Evolutionary conservation across 2,113 vertebrate species (phyloP), one percentile per base, ranked within the genome.

Genomic region (Atractosteus spatula): DNA sequence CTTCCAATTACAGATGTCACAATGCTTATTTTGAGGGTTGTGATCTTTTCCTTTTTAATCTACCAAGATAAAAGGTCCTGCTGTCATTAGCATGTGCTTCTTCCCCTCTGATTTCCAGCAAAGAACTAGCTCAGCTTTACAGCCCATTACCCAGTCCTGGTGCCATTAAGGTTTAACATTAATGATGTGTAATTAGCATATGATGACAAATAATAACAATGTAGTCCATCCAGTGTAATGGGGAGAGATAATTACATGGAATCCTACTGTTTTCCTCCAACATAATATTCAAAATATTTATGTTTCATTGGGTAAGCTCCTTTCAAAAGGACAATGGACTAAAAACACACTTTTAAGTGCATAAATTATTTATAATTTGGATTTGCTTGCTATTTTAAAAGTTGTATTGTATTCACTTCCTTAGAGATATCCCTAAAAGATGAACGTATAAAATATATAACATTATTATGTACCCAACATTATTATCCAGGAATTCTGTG

Each of bases 111-210:
- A 85, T 89, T 83, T 83, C 80, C 85, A 81, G 84, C 87, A 81
- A 81, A 76, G 88, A 86, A 81, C 84, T 77, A 85, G 75, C 89
- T 91, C 90, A 82, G 87, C 81, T 91, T 89, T 89, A 88, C 87
- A 93, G 89, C 85, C 87, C 91, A 93, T 92, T 92, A 93, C 90
- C 88, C 86, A 89, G 90, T 93, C 89, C 84, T 82, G 81, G 82
- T 86, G 84, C 90, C 92, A 92, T 93, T 93, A 94, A 90, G 90
- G 92, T 90, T 92, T 94, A 93, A 93, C 92, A 94, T 94, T 96
- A 94, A 94, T 94, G 94, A 96, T 93, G 94, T 91, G 94, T 94
- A 96, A 97, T 97, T 97, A 97, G 94, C 92, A 93, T 91, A 94
- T 90, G 91, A 97, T 95, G 95, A 97, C 94, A 92, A 95, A 95